Evolutionary conservation across 2,113 vertebrate genomes (phyloP).

Genomic region (Oncorhynchus mykiss): DNA sequence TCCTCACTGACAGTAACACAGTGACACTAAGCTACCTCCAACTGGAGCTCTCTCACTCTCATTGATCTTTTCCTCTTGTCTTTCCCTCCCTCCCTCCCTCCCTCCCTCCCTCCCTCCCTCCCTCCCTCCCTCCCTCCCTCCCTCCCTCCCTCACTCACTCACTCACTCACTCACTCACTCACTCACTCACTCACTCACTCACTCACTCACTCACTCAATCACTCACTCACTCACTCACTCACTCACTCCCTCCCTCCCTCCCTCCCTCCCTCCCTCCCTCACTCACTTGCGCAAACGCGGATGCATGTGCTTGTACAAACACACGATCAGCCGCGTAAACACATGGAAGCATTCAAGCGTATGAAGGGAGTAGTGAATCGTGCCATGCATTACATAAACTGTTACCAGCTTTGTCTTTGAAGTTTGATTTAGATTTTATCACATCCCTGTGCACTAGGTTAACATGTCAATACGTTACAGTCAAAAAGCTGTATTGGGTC

Average conservation of each 20-base stretch:
- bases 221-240: too few relatives aligned
- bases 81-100: neutral
- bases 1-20: slow-evolving; percentile 70
- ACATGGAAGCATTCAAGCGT: slow-evolving; percentile 12
- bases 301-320: slow-evolving; percentile 33
- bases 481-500: too few relatives aligned
- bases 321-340: slow-evolving; percentile 40
- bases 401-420: too few relatives aligned
- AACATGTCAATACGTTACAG: too few relatives aligned
- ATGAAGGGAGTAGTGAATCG: too few relatives aligned
- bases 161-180: too few relatives aligned
- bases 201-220: too few relatives aligned
- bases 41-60: slow-evolving; percentile 57
- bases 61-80: slow-evolving; percentile 55
- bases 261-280: slow-evolving; percentile 24
- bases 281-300: slow-evolving; percentile 47
- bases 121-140: too few relatives aligned
- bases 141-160: accelerated
- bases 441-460: neutral
- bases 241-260: neutral
- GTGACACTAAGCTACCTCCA: slow-evolving; percentile 66
- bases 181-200: too few relatives aligned
- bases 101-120: too few relatives aligned
- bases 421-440: too few relatives aligned
- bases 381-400: too few relatives aligned